phyloP scores from a whole-genome alignment of 2,888 invertebrate species.

The Drosophila fungiperda region DNA sequence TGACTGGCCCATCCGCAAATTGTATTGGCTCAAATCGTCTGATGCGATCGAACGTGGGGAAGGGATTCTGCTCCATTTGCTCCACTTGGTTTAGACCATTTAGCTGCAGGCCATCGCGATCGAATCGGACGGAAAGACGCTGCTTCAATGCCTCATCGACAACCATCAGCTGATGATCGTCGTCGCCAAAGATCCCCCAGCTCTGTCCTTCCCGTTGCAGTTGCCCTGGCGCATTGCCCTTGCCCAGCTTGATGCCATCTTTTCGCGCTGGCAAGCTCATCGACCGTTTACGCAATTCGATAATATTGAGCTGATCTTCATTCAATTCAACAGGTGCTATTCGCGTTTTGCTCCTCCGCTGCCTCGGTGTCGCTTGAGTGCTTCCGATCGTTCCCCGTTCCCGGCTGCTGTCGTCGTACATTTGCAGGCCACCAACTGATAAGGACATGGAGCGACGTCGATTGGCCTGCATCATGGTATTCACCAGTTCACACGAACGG shows the following conservation, averaged over 20 bases:
- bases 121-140: conserved; percentile 38
- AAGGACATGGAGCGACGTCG: conserved; percentile 59
- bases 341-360: not conserved
- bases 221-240: conserved; percentile 1
- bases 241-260: conserved; percentile 6
- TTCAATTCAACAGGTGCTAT: not conserved
- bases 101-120: conserved; percentile 9
- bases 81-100: not conserved
- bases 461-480: conserved; percentile 53
- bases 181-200: not conserved
- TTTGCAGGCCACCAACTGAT: conserved; percentile 17
- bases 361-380: no score
- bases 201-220: not conserved
- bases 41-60: conserved; percentile 54
- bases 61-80: conserved; percentile 24
- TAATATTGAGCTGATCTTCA: not conserved
- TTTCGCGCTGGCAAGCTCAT: conserved; percentile 49
- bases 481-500: conserved; percentile 39
- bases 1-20: conserved; percentile 64
- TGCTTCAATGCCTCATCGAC: conserved; percentile 54
- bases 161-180: conserved; percentile 47
- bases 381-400: not conserved
- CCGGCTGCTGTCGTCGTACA: conserved; percentile 22
- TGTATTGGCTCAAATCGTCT: conserved; percentile 53
- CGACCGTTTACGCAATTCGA: conserved; percentile 43